Evolutionary conservation across 1,140 invertebrate species (phyloP).

Genomic region (Aphaenogaster ashmeadi): DNA sequence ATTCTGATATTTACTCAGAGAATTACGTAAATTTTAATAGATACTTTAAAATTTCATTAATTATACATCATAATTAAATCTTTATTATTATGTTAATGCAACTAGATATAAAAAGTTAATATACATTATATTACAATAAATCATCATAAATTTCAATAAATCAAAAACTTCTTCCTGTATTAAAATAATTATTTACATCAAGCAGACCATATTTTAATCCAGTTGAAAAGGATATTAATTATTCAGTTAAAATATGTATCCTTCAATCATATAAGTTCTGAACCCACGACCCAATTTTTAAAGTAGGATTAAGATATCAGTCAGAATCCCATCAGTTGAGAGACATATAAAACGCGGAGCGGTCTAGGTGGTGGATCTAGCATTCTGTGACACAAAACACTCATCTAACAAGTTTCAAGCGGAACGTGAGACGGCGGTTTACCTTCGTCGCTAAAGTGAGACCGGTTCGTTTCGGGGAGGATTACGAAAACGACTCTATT

Average conservation of each 20-base stretch:
- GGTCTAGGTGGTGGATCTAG: constrained; percentile 67
- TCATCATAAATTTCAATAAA: constrained; percentile 22
- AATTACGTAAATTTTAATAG: background rate
- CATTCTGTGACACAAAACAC: constrained; percentile 71
- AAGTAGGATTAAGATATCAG: background rate
- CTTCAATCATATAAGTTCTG: background rate
- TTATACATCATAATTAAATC: constrained; percentile 9
- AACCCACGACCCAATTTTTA: constrained; percentile 11
- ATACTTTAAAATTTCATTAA: background rate
- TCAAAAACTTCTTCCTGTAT: background rate
- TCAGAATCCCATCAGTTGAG: background rate
- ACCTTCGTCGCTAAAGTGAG: constrained; percentile 81
- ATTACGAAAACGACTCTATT: constrained; percentile 75
- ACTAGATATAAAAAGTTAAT: background rate
- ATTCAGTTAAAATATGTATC: background rate
- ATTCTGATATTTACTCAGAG: background rate
- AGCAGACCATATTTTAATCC: background rate
- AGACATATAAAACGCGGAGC: background rate
- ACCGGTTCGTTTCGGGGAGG: constrained; percentile 70
- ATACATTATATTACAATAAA: constrained; percentile 1
- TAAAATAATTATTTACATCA: constrained; percentile 4
- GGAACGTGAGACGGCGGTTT: constrained; percentile 73
- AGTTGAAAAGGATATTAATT: background rate
- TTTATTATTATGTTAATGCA: constrained; percentile 10
- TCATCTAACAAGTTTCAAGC: constrained; percentile 77